Evolutionary conservation across 2,113 vertebrate genomes (phyloP).

Genomic region (Theristicus caerulescens): DNA sequence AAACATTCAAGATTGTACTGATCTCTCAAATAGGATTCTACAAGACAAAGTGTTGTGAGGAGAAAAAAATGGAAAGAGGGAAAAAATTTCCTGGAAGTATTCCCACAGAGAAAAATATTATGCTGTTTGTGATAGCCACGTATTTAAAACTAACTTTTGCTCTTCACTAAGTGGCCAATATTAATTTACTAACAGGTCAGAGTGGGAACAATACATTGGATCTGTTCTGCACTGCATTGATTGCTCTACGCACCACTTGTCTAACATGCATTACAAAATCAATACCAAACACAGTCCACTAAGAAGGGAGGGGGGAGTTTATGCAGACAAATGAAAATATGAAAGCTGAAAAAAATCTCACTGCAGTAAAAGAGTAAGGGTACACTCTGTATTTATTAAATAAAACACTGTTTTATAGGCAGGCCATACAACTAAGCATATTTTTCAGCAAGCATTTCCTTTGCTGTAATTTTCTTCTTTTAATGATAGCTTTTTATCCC

Average conservation of each 20-base stretch:
- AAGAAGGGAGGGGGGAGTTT: background rate
- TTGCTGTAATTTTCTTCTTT: background rate
- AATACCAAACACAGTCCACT: background rate
- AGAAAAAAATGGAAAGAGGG: background rate
- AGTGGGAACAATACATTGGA: background rate
- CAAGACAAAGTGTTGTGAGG: background rate
- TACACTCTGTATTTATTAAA: background rate
- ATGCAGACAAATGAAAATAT: constrained; percentile 20
- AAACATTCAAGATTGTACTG: background rate
- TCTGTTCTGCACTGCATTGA: background rate
- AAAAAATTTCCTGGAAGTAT: background rate
- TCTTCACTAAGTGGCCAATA: constrained; percentile 6
- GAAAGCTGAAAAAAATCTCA: background rate
- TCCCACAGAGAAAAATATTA: background rate
- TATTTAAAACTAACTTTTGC: constrained; percentile 19
- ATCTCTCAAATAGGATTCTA: background rate
- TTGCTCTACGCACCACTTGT: constrained; percentile 15
- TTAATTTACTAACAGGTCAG: constrained; percentile 33
- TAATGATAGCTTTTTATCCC: background rate
- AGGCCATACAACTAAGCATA: background rate
- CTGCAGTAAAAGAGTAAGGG: background rate
- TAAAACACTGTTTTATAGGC: background rate
- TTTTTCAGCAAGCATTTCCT: background rate
- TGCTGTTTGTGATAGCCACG: background rate
- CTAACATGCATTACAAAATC: constrained; percentile 24